Evolutionary conservation across 2,797 vertebrate species (phyloP), one percentile per base, ranked within the genome.

Genomic region (Triplophysa bombifrons): DNA sequence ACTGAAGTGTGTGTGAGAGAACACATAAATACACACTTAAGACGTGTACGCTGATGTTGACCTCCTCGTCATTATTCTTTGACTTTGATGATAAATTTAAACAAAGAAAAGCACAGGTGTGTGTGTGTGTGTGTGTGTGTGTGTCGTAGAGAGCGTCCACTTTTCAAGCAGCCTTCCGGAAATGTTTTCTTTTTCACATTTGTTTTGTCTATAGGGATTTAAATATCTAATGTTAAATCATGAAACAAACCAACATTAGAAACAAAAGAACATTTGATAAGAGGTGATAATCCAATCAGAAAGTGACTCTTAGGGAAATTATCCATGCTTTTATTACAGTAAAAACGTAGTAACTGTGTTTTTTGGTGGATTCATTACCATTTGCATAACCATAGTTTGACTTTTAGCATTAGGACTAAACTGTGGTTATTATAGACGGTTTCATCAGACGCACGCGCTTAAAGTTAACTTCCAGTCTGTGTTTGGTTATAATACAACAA

Each of bases 1-100:
- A 78, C 76, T 73, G 27, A 74, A 53, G 34, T 80, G 76, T 67
- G 44, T 67, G 76, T 38, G 65, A 64, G 74, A 76, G 65, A 34
- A 22, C 38, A n/a, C 27, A 56, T 38, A 56, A 22, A 44, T 46
- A 53, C 19, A 6, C 34, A 38, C 34, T 38, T 38, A 38, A 38
- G 34, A 25, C 11, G 48, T 4, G 14, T 50, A 25, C 56, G 0
- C 19, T 13, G 10, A 46, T 56, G 55, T 56, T 20, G 56, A 60
- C 2, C 20, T 60, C 22, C 22, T 10, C 56, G 4, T 22, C 22
- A 27, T 60, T 60, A 60, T 60, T 60, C 14, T 60, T 25, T 27
- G 56, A 13, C 56, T 25, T 60, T 25, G 22, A 27, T 25, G 55
- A 56, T n/a, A 20, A 10, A 56, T 22, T 22, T 22, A 56, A 56